A percentile compares a stretch with the other conserved stretches of the same genome.
Evolutionary conservation across 2,888 invertebrate genomes (phyloP).

Genomic region (Margaritifera margaritifera): DNA sequence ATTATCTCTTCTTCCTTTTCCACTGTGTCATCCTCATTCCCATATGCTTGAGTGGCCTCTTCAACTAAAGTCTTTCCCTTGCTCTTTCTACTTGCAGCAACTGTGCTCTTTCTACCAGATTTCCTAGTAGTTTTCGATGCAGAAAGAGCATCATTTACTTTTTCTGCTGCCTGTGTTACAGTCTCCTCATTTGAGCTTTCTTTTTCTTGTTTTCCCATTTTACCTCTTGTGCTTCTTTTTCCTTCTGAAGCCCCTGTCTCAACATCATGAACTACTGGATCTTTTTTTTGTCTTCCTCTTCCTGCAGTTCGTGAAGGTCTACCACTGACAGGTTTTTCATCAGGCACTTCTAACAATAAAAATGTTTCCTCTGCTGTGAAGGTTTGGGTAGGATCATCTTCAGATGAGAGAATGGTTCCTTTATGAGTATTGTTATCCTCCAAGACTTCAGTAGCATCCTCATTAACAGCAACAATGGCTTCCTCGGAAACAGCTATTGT

Average conservation of each 20-base stretch:
- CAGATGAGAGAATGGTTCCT: background rate
- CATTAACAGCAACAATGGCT: constrained; percentile 10
- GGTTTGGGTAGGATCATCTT: background rate
- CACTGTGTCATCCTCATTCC: constrained; percentile 15
- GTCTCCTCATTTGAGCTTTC: constrained; percentile 2
- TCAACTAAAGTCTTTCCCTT: constrained; percentile 3
- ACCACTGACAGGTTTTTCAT: no score
- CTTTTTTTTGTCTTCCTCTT: constrained; percentile 3
- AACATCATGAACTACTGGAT: constrained; percentile 3
- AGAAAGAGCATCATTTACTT: constrained; percentile 1
- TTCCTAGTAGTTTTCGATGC: constrained; percentile 1
- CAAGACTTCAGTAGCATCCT: constrained; percentile 3
- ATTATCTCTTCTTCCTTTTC: background rate
- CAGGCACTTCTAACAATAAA: no score
- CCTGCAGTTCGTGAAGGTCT: background rate
- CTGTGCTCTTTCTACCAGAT: constrained; percentile 6
- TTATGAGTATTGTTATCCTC: background rate
- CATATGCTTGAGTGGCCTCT: constrained; percentile 28
- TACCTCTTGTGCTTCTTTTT: background rate
- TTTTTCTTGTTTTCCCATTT: background rate
- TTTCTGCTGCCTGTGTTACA: constrained; percentile 4
- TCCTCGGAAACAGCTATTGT: constrained; percentile 12
- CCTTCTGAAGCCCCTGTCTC: constrained; percentile 1
- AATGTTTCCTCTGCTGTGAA: no score
- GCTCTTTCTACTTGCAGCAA: background rate